Evolutionary conservation across 2,888 invertebrate species (phyloP).

Genomic region (Tyria jacobaeae): DNA sequence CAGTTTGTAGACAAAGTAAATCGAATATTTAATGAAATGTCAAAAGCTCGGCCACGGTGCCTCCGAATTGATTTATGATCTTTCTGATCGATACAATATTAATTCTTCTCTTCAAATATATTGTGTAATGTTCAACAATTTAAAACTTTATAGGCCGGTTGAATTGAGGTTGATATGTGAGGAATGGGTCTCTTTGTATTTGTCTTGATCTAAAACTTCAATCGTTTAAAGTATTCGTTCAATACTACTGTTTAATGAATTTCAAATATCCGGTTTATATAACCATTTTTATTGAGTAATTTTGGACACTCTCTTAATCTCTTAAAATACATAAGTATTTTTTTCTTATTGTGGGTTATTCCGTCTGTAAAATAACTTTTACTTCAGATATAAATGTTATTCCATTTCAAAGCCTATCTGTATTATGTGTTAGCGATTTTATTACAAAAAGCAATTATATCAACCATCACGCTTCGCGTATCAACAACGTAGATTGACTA

Average conservation of each 20-base stretch:
- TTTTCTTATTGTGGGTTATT: no score
- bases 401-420: background rate
- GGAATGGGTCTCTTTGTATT: no score
- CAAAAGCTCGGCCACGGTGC: constrained; percentile 41
- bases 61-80: constrained; percentile 48
- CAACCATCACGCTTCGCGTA: constrained; percentile 35
- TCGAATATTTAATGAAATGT: constrained; percentile 54
- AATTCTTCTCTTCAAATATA: constrained; percentile 29
- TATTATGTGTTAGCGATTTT: background rate
- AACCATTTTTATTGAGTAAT: no score
- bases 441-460: constrained; percentile 23
- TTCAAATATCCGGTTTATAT: no score
- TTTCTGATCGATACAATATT: constrained; percentile 36
- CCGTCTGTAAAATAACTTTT: no score
- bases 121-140: constrained; percentile 2
- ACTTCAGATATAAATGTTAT: background rate
- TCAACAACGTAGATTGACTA: constrained; percentile 41
- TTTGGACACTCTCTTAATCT: no score
- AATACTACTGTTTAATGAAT: no score
- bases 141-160: background rate
- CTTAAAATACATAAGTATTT: no score
- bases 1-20: constrained; percentile 51
- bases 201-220: background rate
- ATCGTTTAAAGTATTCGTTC: no score
- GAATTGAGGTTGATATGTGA: no score